Evolutionary conservation across 2,797 vertebrate species (phyloP).

Genomic region (Darevskia mixta): DNA sequence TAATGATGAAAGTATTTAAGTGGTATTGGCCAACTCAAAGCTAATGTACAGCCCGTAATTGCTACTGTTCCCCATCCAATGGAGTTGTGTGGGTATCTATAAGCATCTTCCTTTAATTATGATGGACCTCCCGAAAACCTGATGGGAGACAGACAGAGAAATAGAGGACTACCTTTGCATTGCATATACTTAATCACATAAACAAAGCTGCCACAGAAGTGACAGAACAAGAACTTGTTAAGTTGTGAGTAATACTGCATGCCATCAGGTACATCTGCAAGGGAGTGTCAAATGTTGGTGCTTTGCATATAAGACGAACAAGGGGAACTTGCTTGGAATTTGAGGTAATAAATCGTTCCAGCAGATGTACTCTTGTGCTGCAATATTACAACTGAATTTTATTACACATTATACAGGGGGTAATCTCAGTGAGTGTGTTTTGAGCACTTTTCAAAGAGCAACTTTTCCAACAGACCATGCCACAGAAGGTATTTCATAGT

Average conservation of each 20-base stretch:
- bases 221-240: constrained; percentile 73
- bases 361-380: constrained; percentile 46
- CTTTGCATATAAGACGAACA: constrained; percentile 74
- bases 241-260: constrained; percentile 70
- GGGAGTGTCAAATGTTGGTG: constrained; percentile 63
- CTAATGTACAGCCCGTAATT: not conserved
- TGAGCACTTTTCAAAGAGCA: constrained; percentile 49
- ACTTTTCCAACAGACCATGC: not conserved
- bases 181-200: constrained; percentile 56
- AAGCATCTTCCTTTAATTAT: fast-evolving
- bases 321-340: constrained; percentile 69
- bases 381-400: constrained; percentile 67
- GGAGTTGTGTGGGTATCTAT: not conserved
- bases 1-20: not conserved
- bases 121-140: not conserved
- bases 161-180: not conserved
- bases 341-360: constrained; percentile 68
- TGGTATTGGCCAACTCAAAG: not conserved
- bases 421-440: constrained; percentile 64
- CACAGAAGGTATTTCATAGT: not conserved
- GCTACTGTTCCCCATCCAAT: not conserved
- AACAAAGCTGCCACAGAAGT: constrained; percentile 64
- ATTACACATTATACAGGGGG: constrained; percentile 68
- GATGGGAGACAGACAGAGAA: not conserved
- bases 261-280: constrained; percentile 69